A percentile compares a stretch with the other conserved stretches of the same genome.
These are phyloP conservation scores for Diloba caeruleocephala DNA, from an alignment of 2,888 invertebrate genomes.

Conservation along the genomic window DNA sequence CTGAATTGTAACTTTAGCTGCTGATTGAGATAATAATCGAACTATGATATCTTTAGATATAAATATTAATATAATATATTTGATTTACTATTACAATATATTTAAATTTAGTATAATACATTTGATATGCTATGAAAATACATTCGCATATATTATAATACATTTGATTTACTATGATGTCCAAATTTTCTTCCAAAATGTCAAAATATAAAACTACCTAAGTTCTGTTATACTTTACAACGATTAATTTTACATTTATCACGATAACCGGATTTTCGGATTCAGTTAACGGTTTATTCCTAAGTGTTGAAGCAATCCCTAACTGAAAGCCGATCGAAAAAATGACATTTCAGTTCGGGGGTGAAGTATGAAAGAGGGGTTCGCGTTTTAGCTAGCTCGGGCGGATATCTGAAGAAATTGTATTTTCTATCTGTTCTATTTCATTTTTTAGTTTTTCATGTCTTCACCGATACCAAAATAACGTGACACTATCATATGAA, in stretches of 20 bases:
- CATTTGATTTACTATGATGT: too few relatives aligned
- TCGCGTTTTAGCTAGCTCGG: conserved; percentile 66
- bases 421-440: conserved; percentile 70
- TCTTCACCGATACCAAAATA: conserved; percentile 54
- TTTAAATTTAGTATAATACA: too few relatives aligned
- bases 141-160: too few relatives aligned
- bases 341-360: conserved; percentile 80
- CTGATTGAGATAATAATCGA: too few relatives aligned
- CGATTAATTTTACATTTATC: not conserved
- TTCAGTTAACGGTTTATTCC: conserved; percentile 34
- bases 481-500: conserved; percentile 41
- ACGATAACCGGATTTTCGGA: not conserved
- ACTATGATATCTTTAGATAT: too few relatives aligned
- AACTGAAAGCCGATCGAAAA: conserved; percentile 76
- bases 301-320: conserved; percentile 45
- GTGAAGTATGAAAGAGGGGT: conserved; percentile 71
- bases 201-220: too few relatives aligned
- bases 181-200: too few relatives aligned
- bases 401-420: conserved; percentile 68
- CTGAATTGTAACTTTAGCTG: too few relatives aligned
- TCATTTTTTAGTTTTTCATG: conserved; percentile 63
- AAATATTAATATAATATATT: too few relatives aligned
- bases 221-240: too few relatives aligned
- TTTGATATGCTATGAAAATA: too few relatives aligned
- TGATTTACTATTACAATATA: too few relatives aligned